A percentile compares a stretch with the other conserved stretches of the same genome.
These are phyloP conservation scores for Lepidocolaptes lacrymiger DNA, from an alignment of 2,797 vertebrate species.

Conservation along the genomic window DNA sequence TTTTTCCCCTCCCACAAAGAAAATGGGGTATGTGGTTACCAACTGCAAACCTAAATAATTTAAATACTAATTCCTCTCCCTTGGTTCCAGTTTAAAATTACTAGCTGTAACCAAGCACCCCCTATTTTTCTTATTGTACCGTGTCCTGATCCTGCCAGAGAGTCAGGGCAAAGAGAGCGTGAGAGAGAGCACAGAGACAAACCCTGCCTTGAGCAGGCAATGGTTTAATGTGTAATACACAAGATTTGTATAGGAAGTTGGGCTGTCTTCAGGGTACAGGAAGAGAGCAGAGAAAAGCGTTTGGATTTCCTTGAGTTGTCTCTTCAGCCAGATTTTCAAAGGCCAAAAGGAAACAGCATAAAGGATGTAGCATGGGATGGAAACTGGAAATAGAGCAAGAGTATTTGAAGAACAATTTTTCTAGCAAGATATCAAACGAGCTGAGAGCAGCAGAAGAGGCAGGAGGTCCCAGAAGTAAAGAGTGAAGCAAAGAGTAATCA, in stretches of 20 bases:
- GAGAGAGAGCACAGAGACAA: slow-evolving; percentile 47
- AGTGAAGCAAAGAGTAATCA: background rate
- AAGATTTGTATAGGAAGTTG: slow-evolving; percentile 52
- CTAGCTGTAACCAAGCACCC: slow-evolving; percentile 34
- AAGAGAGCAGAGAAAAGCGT: slow-evolving; percentile 52
- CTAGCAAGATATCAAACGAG: background rate
- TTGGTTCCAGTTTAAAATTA: slow-evolving; percentile 34
- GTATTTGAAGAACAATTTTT: background rate
- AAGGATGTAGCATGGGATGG: background rate
- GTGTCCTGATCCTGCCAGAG: slow-evolving; percentile 49
- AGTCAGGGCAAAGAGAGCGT: slow-evolving; percentile 54
- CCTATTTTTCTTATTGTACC: slow-evolving; percentile 14
- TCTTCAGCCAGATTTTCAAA: slow-evolving; percentile 34
- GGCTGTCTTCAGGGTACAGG: slow-evolving; percentile 56
- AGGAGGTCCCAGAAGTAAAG: slow-evolving; percentile 2
- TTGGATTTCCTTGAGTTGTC: slow-evolving; percentile 45
- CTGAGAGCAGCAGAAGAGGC: slow-evolving; percentile 25
- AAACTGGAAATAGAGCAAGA: slow-evolving; percentile 31
- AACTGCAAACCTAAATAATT: slow-evolving; percentile 51
- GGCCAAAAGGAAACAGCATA: slow-evolving; percentile 27
- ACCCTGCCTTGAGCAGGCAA: slow-evolving; percentile 37
- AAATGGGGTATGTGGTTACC: slow-evolving; percentile 27
- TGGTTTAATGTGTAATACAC: slow-evolving; percentile 35
- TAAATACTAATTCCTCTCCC: slow-evolving; percentile 46
- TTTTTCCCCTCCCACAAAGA: background rate